A percentile compares a stretch with the other conserved stretches of the same genome.
These are phyloP conservation scores for Metallyticus violacea DNA, from an alignment of 2,888 invertebrate species.

Conservation along the genomic window DNA sequence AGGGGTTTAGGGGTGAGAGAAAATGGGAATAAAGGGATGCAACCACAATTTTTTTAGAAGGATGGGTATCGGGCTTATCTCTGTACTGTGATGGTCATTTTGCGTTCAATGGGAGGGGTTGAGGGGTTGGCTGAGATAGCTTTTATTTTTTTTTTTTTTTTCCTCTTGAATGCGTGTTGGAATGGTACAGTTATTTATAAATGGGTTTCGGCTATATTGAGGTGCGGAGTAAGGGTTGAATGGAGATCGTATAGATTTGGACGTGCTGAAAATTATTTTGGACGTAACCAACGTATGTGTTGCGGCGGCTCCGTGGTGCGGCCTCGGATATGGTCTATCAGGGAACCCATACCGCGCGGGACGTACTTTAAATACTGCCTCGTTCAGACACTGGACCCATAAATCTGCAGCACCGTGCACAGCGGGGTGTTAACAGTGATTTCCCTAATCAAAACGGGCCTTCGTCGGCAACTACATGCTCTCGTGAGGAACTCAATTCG, in stretches of 20 bases:
- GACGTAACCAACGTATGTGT: not conserved
- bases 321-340: not conserved
- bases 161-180: not conserved
- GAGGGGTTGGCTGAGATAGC: not conserved
- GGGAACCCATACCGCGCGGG: not conserved
- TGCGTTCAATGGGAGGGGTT: not conserved
- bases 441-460: not conserved
- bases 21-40: not conserved
- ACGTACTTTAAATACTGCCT: not conserved
- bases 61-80: slow-evolving; percentile 3
- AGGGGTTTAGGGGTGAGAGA: not conserved
- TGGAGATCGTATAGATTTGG: not conserved
- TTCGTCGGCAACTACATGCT: not conserved
- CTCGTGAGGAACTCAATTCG: not conserved
- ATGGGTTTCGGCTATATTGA: not conserved
- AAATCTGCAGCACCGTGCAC: not conserved
- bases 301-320: no score
- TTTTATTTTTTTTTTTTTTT: not conserved
- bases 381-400: not conserved
- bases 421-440: not conserved
- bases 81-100: slow-evolving; percentile 9
- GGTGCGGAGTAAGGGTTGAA: not conserved
- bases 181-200: not conserved
- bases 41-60: not conserved
- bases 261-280: not conserved